Base-by-base conservation (phyloP, 2,888 invertebrate genomes). In the Idaea dimidiata region DNA sequence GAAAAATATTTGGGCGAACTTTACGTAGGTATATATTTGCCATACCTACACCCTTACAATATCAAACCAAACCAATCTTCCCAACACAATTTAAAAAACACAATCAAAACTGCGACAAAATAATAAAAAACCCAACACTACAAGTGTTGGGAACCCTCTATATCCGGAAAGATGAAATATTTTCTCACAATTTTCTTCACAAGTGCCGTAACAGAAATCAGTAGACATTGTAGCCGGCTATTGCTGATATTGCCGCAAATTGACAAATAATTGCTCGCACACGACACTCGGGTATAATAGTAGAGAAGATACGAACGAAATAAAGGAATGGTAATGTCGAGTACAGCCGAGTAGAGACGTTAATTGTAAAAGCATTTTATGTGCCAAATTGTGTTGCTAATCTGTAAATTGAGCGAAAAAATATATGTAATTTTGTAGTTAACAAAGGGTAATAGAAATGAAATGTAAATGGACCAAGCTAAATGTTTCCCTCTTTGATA, bases 191-290 rank as follows among this genome's bases (percentile, higher is more conserved):
- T 17, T 55, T 55, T 55, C 14, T 18, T 17, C 56, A 18, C 16
- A 18, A 61, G 67, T 65, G 61, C 66, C 64, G 67, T 64, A 66
- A 76, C 72, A 69, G 72, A 66, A 79, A 75, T 75, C 75, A 71
- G 60, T 64, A 65, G 65, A 70, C 70, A 76, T 69, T 77, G 76
- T 78, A 69, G 66, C 63, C 65, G 61, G 71, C 72, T 73, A 79
- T 77, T 75, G 76, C 43, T 14, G 43, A 43, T 43, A 14, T 43
- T 70, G 65, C 63, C 65, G 61, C 71, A 73, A 74, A 79, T 77
- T 75, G 76, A 61, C 66, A 76, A 79, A 76, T 79, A 78, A 75
- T 77, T 71, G 74, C 59, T 59, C 32, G 57, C 63, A 61, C 66
- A 58, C 61, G 57, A 57, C 61, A 56, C 18, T 17, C 56, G 17